Conservation (phyloP, 2,888 invertebrate species). For the Heliothis peltigera region DNA sequence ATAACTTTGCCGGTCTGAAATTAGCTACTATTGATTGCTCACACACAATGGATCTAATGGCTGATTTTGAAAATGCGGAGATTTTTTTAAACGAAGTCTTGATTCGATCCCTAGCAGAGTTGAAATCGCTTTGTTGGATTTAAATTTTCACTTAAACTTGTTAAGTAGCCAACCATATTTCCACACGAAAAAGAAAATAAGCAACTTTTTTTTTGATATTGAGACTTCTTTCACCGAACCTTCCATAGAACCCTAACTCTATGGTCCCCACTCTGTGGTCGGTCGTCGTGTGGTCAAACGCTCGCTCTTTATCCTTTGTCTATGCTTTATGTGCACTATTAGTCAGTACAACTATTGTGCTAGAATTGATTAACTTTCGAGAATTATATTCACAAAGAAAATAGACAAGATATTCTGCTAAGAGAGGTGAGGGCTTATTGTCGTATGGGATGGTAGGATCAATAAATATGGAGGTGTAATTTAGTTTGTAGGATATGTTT, state of each 20-base stretch:
- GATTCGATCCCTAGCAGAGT: too few species aligned
- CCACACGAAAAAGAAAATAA: too few species aligned
- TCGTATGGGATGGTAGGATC: slow-evolving; percentile 8
- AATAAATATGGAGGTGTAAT: slow-evolving; percentile 8
- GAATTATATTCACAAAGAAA: slow-evolving; percentile 51
- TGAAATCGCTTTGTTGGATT: too few species aligned
- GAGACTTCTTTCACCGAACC: slow-evolving; percentile 5
- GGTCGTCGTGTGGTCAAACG: slow-evolving; percentile 72
- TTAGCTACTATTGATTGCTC: too few species aligned
- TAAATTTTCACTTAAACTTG: too few species aligned
- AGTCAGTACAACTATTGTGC: slow-evolving; percentile 70
- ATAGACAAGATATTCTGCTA: slow-evolving; percentile 42
- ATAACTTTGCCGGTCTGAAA: too few species aligned
- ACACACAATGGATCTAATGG: too few species aligned
- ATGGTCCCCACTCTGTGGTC: slow-evolving; percentile 60
- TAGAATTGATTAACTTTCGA: slow-evolving; percentile 72
- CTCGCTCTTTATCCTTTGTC: slow-evolving; percentile 74
- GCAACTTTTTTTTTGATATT: too few species aligned
- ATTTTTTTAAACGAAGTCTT: too few species aligned
- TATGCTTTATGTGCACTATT: slow-evolving; percentile 74
- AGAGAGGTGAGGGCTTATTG: slow-evolving; percentile 12
- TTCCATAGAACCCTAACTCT: slow-evolving; percentile 49
- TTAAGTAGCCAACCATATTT: too few species aligned
- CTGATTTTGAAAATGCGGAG: too few species aligned
- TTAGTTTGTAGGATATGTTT: background rate